Evolutionary conservation across 2,797 vertebrate genomes (phyloP).

Genomic region (Peromyscus melanophrys): DNA sequence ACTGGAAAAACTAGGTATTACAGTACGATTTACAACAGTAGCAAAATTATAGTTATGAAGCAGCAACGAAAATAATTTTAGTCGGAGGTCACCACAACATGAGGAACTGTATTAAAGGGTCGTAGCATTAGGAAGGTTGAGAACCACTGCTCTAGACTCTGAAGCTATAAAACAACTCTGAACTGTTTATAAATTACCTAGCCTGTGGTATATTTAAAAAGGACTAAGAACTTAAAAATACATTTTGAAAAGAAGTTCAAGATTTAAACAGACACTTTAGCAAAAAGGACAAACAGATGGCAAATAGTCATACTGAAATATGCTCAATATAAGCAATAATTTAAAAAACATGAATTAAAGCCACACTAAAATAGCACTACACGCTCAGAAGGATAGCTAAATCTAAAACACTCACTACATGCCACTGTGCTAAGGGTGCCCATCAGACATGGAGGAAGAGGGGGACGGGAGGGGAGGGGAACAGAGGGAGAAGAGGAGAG

Average conservation of each 20-base stretch:
- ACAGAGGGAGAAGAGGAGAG: neutral
- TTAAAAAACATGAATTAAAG: neutral
- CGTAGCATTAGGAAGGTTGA: neutral
- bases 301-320: conserved; percentile 43
- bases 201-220: neutral
- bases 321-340: neutral
- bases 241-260: neutral
- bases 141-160: neutral
- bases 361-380: neutral
- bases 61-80: neutral
- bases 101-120: neutral
- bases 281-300: neutral
- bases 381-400: neutral
- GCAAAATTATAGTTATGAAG: neutral
- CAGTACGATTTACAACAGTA: neutral
- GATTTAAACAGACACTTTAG: neutral
- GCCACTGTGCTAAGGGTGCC: neutral
- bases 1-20: neutral
- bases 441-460: neutral
- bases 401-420: neutral
- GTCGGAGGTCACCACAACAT: neutral
- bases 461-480: no score
- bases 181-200: neutral
- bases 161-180: neutral
- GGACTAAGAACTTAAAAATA: conserved; percentile 3